Conservation (phyloP, 2,888 invertebrate species). For the Stenotaenia linearis region DNA sequence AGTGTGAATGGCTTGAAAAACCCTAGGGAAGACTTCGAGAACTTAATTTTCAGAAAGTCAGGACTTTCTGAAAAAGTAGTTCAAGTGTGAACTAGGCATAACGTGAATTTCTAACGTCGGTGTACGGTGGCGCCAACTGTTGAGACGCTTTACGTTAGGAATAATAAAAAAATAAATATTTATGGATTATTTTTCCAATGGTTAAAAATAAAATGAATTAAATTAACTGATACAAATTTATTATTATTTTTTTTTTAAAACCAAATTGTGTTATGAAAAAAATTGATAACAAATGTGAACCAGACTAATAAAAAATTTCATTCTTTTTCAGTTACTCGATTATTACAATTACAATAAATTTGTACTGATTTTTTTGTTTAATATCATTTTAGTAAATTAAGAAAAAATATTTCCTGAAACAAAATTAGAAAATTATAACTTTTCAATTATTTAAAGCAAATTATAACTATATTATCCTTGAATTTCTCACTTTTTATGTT, state of each 20-base stretch:
- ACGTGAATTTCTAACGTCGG: background rate
- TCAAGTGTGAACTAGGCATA: no score
- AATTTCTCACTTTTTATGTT: background rate
- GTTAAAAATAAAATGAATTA: background rate
- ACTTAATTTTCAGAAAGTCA: no score
- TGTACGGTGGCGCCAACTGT: background rate
- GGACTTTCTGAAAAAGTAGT: no score
- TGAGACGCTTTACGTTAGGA: background rate
- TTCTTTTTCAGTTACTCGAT: background rate
- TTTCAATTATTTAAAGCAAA: background rate
- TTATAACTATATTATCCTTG: background rate
- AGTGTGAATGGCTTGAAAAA: no score
- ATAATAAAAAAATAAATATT: background rate
- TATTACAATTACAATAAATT: constrained; percentile 24
- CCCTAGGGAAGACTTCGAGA: no score
- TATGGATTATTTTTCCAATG: no score
- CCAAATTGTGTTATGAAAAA: constrained; percentile 11
- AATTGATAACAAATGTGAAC: constrained; percentile 6
- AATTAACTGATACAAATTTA: background rate
- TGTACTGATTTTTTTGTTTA: background rate
- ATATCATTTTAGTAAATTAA: background rate
- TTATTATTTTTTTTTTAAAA: background rate
- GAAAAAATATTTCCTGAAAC: background rate
- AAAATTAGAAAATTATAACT: background rate
- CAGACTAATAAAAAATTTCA: background rate